Conservation (phyloP, 2,797 vertebrate species). For the Phoeniculus purpureus region DNA sequence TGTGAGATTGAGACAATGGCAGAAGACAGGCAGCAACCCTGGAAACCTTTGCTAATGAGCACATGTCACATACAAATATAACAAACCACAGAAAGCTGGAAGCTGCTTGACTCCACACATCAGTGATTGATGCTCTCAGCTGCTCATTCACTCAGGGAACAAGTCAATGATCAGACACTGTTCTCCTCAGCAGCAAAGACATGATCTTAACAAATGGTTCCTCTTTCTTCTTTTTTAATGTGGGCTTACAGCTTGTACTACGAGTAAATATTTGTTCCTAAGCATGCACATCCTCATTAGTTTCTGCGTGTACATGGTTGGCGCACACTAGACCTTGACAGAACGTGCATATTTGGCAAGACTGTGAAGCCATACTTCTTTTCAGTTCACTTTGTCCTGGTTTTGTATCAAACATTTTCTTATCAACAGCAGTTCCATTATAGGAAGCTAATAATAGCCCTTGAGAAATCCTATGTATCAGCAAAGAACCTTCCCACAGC, state of each 20-base stretch:
- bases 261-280: not conserved
- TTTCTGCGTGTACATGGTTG: accelerated
- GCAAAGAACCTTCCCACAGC: not conserved
- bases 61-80: not conserved
- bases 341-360: not conserved
- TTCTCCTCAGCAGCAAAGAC: not conserved
- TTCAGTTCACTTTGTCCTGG: constrained; percentile 10
- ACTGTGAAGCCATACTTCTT: not conserved
- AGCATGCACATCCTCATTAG: not conserved
- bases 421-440: constrained; percentile 43
- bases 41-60: not conserved
- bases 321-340: not conserved
- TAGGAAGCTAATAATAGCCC: constrained; percentile 28
- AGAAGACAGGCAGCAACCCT: not conserved
- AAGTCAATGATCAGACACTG: not conserved
- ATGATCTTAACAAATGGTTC: not conserved
- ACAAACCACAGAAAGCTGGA: not conserved
- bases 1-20: not conserved
- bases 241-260: not conserved
- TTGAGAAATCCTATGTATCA: not conserved
- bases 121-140: not conserved
- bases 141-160: not conserved
- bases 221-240: not conserved
- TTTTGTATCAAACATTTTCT: constrained; percentile 33
- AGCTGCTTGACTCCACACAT: not conserved